Evolutionary conservation across 2,888 invertebrate species (phyloP).

Genomic region (Drosophila neonasuta): DNA sequence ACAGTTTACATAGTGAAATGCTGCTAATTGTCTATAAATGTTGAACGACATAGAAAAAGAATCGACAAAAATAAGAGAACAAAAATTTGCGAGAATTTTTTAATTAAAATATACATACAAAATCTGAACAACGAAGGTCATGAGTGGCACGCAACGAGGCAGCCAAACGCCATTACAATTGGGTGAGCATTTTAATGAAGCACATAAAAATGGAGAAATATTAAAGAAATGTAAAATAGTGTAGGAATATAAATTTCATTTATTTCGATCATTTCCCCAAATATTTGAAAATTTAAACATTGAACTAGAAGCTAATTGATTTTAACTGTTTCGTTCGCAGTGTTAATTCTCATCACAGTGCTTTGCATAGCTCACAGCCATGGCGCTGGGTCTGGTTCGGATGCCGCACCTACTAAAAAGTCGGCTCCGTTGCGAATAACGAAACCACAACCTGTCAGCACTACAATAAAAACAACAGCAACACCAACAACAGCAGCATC

Average conservation of each 20-base stretch:
- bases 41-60: constrained; percentile 25
- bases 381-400: constrained; percentile 13
- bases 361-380: constrained; percentile 30
- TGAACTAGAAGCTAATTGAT: neutral
- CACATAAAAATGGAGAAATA: neutral
- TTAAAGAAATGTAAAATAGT: neutral
- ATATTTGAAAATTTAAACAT: neutral
- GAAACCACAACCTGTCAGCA: constrained; percentile 62
- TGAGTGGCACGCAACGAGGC: constrained; percentile 22
- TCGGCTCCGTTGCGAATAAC: constrained; percentile 63
- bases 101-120: constrained; percentile 20
- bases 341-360: constrained; percentile 28
- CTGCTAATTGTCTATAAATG: constrained; percentile 24
- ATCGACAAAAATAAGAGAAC: constrained; percentile 15
- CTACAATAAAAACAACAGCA: constrained; percentile 33
- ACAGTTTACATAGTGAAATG: constrained; percentile 31
- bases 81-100: constrained; percentile 15
- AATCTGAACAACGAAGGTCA: constrained; percentile 20
- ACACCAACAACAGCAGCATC: constrained; percentile 10
- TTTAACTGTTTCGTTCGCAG: constrained; percentile 28
- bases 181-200: constrained; percentile 47
- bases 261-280: too few relatives aligned
- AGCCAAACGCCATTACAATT: constrained; percentile 32
- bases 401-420: constrained; percentile 47
- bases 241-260: too few relatives aligned